Percentiles rank a stretch among this genome's conserved stretches.
phyloP scores from a whole-genome alignment of 2,888 invertebrate genomes.

The Drosophila cognata region DNA sequence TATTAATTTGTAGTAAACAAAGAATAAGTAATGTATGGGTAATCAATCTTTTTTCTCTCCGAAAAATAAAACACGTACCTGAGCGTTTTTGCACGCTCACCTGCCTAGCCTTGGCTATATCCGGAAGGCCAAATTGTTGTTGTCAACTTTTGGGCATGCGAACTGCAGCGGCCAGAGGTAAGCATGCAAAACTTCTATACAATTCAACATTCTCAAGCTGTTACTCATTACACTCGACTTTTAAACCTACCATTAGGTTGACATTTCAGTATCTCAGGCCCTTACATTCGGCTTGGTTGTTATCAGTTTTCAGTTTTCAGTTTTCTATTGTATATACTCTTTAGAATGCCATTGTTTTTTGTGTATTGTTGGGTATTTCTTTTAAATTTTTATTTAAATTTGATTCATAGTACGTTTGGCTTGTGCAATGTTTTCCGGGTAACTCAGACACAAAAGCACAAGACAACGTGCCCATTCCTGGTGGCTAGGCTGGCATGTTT shows the following conservation, averaged over 20 bases:
- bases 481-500: constrained; percentile 39
- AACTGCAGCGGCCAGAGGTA: constrained; percentile 21
- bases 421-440: constrained; percentile 28
- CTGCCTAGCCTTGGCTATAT: constrained; percentile 8
- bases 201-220: constrained; percentile 79
- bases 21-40: constrained; percentile 82
- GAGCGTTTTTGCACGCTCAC: constrained; percentile 81
- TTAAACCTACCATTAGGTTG: constrained; percentile 61
- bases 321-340: constrained; percentile 23
- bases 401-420: constrained; percentile 2
- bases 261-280: constrained; percentile 52
- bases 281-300: constrained; percentile 37
- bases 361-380: constrained; percentile 33
- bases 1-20: constrained; percentile 78
- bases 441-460: constrained; percentile 33
- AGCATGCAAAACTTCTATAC: constrained; percentile 73
- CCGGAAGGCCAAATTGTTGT: not conserved
- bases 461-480: constrained; percentile 27
- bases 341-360: constrained; percentile 29
- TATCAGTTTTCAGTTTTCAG: constrained; percentile 32
- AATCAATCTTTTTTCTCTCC: constrained; percentile 89
- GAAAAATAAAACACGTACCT: constrained; percentile 87
- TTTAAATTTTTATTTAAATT: constrained; percentile 1
- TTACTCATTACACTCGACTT: constrained; percentile 73
- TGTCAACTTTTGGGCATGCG: constrained; percentile 12